A percentile compares a stretch with the other conserved stretches of the same genome.
phyloP scores from a whole-genome alignment of 2,797 vertebrate species.

The Esox lucius region DNA sequence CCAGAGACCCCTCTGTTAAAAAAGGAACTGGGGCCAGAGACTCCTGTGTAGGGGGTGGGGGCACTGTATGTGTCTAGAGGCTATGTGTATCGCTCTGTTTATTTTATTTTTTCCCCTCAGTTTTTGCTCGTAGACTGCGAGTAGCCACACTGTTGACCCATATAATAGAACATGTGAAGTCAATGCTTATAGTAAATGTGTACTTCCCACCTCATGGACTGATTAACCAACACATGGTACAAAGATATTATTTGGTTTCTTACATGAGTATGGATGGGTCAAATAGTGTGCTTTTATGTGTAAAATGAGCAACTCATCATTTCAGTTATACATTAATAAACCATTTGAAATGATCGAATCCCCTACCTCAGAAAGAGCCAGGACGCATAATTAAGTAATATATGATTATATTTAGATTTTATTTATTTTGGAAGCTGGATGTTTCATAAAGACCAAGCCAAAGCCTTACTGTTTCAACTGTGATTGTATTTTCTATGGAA shows the following conservation, averaged over 20 bases:
- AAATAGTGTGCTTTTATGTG: conserved; percentile 25
- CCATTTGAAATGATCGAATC: conserved; percentile 36
- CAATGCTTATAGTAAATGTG: not conserved
- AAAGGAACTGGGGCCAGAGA: conserved; percentile 12
- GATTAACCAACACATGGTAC: conserved; percentile 45
- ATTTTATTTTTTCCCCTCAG: not conserved
- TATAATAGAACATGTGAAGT: not conserved
- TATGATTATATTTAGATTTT: conserved; percentile 50
- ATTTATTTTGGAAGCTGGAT: conserved; percentile 76
- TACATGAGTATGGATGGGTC: conserved; percentile 39
- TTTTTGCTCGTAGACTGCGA: not conserved
- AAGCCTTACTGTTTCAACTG: conserved; percentile 78
- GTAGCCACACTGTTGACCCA: not conserved
- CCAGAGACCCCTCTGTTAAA: conserved; percentile 24
- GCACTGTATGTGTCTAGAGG: conserved; percentile 4
- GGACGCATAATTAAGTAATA: conserved; percentile 31
- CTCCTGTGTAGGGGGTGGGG: not conserved
- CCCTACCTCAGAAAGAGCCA: conserved; percentile 56
- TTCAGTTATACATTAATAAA: conserved; percentile 39
- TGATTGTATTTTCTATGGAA: conserved; percentile 71
- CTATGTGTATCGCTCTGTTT: conserved; percentile 41
- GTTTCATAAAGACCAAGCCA: conserved; percentile 67
- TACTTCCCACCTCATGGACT: conserved; percentile 30
- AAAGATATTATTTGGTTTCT: conserved; percentile 58
- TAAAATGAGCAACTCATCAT: conserved; percentile 7